phyloP scores from a whole-genome alignment of 2,797 vertebrate genomes.

The Oreonectes daqikongensis region DNA sequence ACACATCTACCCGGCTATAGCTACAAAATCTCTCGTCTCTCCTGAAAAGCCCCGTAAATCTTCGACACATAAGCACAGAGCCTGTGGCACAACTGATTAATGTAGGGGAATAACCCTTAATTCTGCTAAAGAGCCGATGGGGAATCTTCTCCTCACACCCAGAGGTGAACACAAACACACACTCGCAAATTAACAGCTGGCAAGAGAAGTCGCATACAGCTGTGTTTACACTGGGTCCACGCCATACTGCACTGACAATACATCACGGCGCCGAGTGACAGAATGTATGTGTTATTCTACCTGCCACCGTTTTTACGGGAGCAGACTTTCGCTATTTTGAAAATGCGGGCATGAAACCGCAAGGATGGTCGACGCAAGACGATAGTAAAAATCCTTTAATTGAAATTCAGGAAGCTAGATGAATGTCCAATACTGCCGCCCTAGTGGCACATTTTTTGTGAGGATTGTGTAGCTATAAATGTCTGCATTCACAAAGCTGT shows the following conservation, averaged over 20 bases:
- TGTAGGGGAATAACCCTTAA: slow-evolving; percentile 37
- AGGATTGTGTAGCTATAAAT: too few species aligned
- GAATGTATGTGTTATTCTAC: slow-evolving; percentile 29
- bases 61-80: slow-evolving; percentile 16
- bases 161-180: slow-evolving; percentile 48
- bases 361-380: too few species aligned
- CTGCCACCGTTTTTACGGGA: slow-evolving; percentile 22
- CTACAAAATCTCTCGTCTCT: neutral
- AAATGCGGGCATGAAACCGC: slow-evolving; percentile 4
- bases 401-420: too few species aligned
- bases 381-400: too few species aligned
- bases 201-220: slow-evolving; percentile 54
- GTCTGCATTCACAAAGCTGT: neutral
- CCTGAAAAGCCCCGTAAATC: slow-evolving; percentile 22
- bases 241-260: slow-evolving; percentile 54
- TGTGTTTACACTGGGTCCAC: slow-evolving; percentile 58
- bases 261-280: slow-evolving; percentile 40
- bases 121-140: slow-evolving; percentile 38
- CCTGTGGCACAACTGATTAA: slow-evolving; percentile 30
- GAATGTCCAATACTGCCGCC: too few species aligned
- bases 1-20: neutral
- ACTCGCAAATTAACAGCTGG: slow-evolving; percentile 58
- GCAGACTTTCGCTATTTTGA: neutral
- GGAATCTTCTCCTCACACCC: slow-evolving; percentile 38
- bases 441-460: too few species aligned